A percentile compares a stretch with the other conserved stretches of the same genome.
Conservation (phyloP, 1,140 invertebrate genomes). For the Leptinotarsa defecta region DNA sequence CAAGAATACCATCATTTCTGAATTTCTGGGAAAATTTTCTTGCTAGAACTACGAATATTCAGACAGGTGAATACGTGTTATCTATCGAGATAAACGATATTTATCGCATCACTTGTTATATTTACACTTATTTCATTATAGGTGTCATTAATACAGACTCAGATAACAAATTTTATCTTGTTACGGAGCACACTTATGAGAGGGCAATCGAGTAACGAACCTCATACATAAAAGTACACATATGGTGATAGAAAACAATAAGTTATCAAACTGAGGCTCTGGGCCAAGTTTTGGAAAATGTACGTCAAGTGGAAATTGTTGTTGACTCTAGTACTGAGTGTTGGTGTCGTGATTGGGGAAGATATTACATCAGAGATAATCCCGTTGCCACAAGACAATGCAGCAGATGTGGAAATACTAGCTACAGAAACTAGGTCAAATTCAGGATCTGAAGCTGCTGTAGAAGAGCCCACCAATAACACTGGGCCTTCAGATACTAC, state of each 20-base stretch:
- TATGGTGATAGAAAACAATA: not conserved
- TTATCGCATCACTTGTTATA: constrained; percentile 11
- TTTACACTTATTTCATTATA: constrained; percentile 27
- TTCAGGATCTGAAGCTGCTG: not conserved
- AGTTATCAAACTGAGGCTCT: not conserved
- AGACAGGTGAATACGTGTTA: not conserved
- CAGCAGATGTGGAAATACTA: not conserved
- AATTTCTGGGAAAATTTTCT: not conserved
- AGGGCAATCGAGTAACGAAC: not conserved
- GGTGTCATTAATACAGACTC: constrained; percentile 18
- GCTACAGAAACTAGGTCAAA: not conserved
- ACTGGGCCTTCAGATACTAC: not conserved
- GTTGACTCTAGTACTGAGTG: not conserved
- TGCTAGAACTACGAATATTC: not conserved
- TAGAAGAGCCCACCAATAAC: not conserved
- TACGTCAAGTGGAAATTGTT: not conserved
- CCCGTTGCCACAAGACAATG: not conserved
- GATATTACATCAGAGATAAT: not conserved
- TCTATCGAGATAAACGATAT: constrained; percentile 26
- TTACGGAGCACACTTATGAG: not conserved
- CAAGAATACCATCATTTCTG: no score
- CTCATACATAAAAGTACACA: not conserved
- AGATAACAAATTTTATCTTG: constrained; percentile 26
- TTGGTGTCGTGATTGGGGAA: not conserved
- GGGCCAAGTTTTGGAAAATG: not conserved